Base-by-base conservation (phyloP, 2,113 vertebrate genomes). In the Sander lucioperca region DNA sequence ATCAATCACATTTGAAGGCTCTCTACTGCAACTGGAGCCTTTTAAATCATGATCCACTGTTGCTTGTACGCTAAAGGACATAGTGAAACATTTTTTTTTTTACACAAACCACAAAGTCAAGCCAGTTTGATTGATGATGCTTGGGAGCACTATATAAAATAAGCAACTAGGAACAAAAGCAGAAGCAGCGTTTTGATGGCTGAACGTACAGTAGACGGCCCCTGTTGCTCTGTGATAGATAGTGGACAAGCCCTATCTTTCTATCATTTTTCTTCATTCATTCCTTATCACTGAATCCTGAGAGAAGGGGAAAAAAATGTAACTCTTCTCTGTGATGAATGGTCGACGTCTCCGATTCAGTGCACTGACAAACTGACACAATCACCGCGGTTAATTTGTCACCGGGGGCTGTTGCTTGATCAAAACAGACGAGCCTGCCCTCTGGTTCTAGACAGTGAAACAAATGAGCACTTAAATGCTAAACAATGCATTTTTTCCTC, bases 181-280 rank as follows among this genome's bases (percentile, higher is more conserved):
- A 59, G 65, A 10, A 73, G 64, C 48, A 15, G 36, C 21, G 7
- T 73, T 33, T 51, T 62, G 72, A 80, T 23, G 83, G 53, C 9
- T 43, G 83, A 51, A n/a, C 79, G 3, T 58, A 3, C 12, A 57
- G 51, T 0, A 18, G 69, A 47, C 45, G 21, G 57, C 25, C 48
- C 47, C 69, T 54, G 64, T 80, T 78, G 86, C 80, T 61, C 50
- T 19, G 33, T 83, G 85, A 89, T 78, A 56, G 73, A 87, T 81
- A 27, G 78, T 39, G 77, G 83, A 89, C 71, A 3, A 66, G 33
- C 39, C 74, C 54, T n/a, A 33, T 83, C 64, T 58, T 53, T 59
- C 50, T 51, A 33, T 90, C 83, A 88, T 90, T 87, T 89, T 76
- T 89, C 89, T 81, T 88, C 83, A 89, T 90, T 90, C 85, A 61